These are phyloP conservation scores for Neomorphus geoffroyi DNA, from an alignment of 2,797 vertebrate genomes.

Conservation along the genomic window DNA sequence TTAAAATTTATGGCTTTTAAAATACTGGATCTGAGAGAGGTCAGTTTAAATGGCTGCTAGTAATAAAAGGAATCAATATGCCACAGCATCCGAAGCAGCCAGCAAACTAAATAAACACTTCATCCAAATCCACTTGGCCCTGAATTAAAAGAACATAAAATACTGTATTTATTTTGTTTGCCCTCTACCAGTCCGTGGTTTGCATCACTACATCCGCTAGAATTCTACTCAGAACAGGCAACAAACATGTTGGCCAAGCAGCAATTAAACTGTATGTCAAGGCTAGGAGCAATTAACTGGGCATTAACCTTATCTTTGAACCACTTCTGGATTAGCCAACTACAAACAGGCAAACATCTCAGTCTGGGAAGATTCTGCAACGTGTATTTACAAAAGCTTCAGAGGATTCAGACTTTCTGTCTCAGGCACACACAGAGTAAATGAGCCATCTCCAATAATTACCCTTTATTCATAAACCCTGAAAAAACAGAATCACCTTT, in stretches of 20 bases:
- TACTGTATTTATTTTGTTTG: slow-evolving; percentile 81
- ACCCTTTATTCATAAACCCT: background rate
- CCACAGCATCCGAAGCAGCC: slow-evolving; percentile 77
- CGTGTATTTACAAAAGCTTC: slow-evolving; percentile 66
- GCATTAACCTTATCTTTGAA: slow-evolving; percentile 76
- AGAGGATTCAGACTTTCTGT: slow-evolving; percentile 36
- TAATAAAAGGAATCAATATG: slow-evolving; percentile 84
- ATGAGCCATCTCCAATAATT: slow-evolving; percentile 8
- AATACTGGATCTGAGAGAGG: slow-evolving; percentile 81
- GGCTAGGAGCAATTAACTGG: slow-evolving; percentile 75
- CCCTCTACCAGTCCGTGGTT: slow-evolving; percentile 68
- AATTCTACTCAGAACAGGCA: slow-evolving; percentile 67
- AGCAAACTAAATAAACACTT: slow-evolving; percentile 84
- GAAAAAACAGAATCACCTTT: slow-evolving; percentile 11
- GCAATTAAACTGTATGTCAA: slow-evolving; percentile 73
- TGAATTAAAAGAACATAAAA: slow-evolving; percentile 86
- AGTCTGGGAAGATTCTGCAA: slow-evolving; percentile 52
- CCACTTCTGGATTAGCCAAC: slow-evolving; percentile 64
- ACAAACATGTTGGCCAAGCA: slow-evolving; percentile 71
- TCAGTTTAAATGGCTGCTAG: slow-evolving; percentile 81
- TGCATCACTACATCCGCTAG: slow-evolving; percentile 54
- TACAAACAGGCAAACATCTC: slow-evolving; percentile 66
- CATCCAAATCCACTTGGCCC: slow-evolving; percentile 84
- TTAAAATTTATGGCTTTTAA: slow-evolving; percentile 83
- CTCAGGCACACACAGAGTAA: slow-evolving; percentile 3